Conservation (phyloP, 2,113 vertebrate genomes). For the Myocastor coypus region DNA sequence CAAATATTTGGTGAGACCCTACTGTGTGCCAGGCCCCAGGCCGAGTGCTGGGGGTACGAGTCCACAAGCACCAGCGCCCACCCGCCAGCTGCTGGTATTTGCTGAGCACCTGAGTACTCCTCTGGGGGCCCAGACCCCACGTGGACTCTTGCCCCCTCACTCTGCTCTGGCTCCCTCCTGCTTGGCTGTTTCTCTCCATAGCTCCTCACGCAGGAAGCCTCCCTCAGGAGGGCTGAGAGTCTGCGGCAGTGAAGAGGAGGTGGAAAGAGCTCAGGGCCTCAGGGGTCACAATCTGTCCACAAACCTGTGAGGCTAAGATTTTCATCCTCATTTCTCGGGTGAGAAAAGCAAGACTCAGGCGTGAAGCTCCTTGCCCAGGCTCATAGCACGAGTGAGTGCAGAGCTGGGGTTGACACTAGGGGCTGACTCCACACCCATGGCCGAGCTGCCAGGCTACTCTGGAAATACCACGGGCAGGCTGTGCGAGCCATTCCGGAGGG, state of each 20-base stretch:
- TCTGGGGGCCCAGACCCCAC: background rate
- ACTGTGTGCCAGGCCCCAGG: background rate
- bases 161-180: background rate
- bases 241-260: fast-evolving
- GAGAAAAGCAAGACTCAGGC: background rate
- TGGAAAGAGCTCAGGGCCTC: background rate
- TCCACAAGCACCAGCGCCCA: background rate
- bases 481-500: background rate
- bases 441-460: background rate
- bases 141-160: background rate
- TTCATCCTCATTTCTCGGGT: background rate
- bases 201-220: fast-evolving
- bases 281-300: background rate
- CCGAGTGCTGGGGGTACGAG: background rate
- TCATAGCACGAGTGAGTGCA: background rate
- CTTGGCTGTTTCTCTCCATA: background rate
- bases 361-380: background rate
- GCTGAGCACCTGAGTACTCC: background rate
- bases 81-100: background rate
- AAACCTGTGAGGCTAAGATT: background rate
- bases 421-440: background rate
- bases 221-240: background rate
- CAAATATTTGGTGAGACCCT: background rate
- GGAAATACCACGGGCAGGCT: background rate
- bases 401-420: too few species aligned